Percentiles rank a stretch among this genome's conserved stretches.
Evolutionary conservation across 2,113 vertebrate species (phyloP).

Genomic region (Pseudonaja textilis): DNA sequence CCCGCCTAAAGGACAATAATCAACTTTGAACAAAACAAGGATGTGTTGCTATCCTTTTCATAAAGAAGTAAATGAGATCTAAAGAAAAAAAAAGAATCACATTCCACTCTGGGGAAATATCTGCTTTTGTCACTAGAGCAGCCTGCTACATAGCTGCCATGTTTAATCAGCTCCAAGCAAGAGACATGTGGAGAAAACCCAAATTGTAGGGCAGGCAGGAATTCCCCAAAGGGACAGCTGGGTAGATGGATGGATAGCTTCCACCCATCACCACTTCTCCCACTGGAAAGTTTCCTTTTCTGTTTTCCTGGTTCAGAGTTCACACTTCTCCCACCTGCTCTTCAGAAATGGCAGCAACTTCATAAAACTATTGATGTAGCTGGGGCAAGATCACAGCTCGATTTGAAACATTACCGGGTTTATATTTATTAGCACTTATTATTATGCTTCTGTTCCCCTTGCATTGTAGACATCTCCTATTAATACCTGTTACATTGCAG

Average conservation of each 20-base stretch:
- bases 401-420: conserved; percentile 51
- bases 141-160: conserved; percentile 57
- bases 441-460: conserved; percentile 55
- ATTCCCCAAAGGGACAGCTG: conserved; percentile 46
- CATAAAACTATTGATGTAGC: conserved; percentile 46
- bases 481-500: conserved; percentile 46
- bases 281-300: conserved; percentile 41
- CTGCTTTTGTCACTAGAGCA: conserved; percentile 49
- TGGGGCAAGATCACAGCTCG: conserved; percentile 33
- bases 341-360: conserved; percentile 18
- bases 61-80: conserved; percentile 6
- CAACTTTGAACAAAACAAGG: not conserved
- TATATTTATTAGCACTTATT: conserved; percentile 62
- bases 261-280: not conserved
- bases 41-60: rapidly evolving
- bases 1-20: rapidly evolving
- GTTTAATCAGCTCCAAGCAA: conserved; percentile 55
- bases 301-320: conserved; percentile 6
- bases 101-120: conserved; percentile 55
- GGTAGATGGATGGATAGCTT: conserved; percentile 50
- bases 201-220: conserved; percentile 36
- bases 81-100: not conserved
- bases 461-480: conserved; percentile 30
- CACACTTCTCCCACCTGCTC: conserved; percentile 32
- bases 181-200: conserved; percentile 40